Evolutionary conservation across 1,140 invertebrate genomes (phyloP).

Genomic region (Nasonia vitripennis): DNA sequence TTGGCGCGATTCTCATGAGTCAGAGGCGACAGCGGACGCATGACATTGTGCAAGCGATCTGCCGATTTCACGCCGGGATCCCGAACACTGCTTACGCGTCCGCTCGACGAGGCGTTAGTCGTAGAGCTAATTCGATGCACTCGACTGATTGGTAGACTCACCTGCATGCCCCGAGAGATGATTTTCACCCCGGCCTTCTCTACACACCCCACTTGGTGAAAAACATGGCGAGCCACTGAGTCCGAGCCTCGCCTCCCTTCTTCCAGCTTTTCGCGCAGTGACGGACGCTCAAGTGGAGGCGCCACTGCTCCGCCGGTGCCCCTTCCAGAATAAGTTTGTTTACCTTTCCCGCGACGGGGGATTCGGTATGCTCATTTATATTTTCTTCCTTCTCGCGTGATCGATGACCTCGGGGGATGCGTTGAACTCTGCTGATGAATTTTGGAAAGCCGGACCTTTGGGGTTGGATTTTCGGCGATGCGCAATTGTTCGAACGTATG

Average conservation of each 20-base stretch:
- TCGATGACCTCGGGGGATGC: background rate
- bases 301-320: background rate
- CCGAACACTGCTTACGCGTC: background rate
- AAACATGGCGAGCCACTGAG: constrained; percentile 74
- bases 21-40: constrained; percentile 5
- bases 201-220: constrained; percentile 75
- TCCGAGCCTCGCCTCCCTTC: constrained; percentile 59
- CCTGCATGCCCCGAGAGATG: constrained; percentile 75
- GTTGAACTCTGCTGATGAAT: too few species aligned
- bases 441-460: too few species aligned
- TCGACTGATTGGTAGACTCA: constrained; percentile 55
- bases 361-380: background rate
- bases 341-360: background rate
- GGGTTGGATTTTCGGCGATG: background rate
- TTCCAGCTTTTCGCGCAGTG: constrained; percentile 50
- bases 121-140: background rate
- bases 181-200: constrained; percentile 75
- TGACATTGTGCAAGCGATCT: constrained; percentile 30
- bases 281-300: background rate
- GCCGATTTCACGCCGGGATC: background rate
- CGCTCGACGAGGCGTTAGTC: too few species aligned
- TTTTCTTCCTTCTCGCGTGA: background rate
- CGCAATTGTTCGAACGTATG: background rate
- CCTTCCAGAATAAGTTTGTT: background rate
- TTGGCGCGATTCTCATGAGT: background rate